These are phyloP conservation scores for Leptobrachium ailaonicum DNA, from an alignment of 2,113 vertebrate genomes.

Conservation along the genomic window DNA sequence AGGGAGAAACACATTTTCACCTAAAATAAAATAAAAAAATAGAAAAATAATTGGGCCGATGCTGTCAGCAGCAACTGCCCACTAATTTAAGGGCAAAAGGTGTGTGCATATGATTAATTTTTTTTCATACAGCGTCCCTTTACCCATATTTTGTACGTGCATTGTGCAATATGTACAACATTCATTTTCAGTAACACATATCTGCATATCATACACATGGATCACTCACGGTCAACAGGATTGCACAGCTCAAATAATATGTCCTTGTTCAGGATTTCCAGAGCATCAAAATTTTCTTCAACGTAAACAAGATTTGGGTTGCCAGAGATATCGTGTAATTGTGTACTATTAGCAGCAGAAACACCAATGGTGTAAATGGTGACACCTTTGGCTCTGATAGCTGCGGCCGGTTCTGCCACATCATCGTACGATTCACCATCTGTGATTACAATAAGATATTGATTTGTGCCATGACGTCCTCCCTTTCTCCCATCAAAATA, in stretches of 20 bases:
- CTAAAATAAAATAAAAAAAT: no score
- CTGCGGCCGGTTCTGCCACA: constrained; percentile 63
- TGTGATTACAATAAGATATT: constrained; percentile 77
- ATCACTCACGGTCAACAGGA: constrained; percentile 63
- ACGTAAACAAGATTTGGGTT: constrained; percentile 60
- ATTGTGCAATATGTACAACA: no score
- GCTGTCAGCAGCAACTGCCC: no score
- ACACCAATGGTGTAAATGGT: constrained; percentile 76
- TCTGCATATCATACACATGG: no score
- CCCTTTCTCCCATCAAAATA: constrained; percentile 68
- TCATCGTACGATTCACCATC: constrained; percentile 74
- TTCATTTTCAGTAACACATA: no score
- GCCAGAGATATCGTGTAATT: constrained; percentile 76
- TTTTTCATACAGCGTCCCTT: no score
- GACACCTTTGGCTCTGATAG: constrained; percentile 70
- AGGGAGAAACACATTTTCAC: no score
- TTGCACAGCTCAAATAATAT: constrained; percentile 73
- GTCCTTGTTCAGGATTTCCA: constrained; percentile 69
- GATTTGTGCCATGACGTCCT: constrained; percentile 65
- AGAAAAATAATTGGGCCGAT: no score
- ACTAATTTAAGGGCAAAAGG: no score
- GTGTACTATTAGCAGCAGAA: constrained; percentile 61
- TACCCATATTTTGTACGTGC: no score
- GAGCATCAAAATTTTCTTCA: constrained; percentile 67
- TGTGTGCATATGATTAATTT: no score